phyloP scores from a whole-genome alignment of 2,888 invertebrate genomes.

The Trichopoda pennipes region DNA sequence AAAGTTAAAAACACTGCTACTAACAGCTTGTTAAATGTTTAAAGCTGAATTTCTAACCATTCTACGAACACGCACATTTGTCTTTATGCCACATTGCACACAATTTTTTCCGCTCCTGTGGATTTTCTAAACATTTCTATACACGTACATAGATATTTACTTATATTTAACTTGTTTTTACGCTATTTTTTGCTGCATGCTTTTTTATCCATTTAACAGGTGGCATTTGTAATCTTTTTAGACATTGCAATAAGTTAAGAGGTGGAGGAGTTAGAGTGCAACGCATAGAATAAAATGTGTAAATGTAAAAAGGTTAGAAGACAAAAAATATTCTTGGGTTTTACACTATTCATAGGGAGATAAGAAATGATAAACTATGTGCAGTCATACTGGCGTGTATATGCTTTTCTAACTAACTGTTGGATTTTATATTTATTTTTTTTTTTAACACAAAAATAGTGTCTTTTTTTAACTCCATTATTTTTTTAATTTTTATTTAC shows the following conservation, averaged over 20 bases:
- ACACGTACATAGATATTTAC: no score
- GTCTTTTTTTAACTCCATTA: not conserved
- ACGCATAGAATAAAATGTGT: not conserved
- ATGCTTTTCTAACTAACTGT: not conserved
- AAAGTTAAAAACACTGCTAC: not conserved
- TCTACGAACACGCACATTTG: slow-evolving; percentile 40
- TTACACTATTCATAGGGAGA: slow-evolving; percentile 51
- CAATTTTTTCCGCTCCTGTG: not conserved
- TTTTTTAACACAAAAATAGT: slow-evolving; percentile 31
- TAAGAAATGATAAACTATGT: slow-evolving; percentile 61
- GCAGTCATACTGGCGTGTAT: slow-evolving; percentile 30
- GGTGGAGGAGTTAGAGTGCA: not conserved
- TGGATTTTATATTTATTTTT: slow-evolving; percentile 17
- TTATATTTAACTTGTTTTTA: slow-evolving; percentile 1
- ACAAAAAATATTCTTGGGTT: slow-evolving; percentile 20
- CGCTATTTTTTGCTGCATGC: slow-evolving; percentile 25
- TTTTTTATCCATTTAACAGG: slow-evolving; percentile 58
- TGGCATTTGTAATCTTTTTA: slow-evolving; percentile 55
- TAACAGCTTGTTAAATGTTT: slow-evolving; percentile 18
- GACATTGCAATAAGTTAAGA: slow-evolving; percentile 3
- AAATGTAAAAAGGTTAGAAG: slow-evolving; percentile 14
- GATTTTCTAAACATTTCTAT: not conserved
- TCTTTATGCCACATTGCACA: slow-evolving; percentile 19
- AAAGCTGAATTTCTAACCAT: slow-evolving; percentile 21
- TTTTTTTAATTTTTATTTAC: not conserved